Evolutionary conservation across 2,888 invertebrate genomes (phyloP), one percentile per base, ranked within the genome.

Genomic region (Aphidius colemani): DNA sequence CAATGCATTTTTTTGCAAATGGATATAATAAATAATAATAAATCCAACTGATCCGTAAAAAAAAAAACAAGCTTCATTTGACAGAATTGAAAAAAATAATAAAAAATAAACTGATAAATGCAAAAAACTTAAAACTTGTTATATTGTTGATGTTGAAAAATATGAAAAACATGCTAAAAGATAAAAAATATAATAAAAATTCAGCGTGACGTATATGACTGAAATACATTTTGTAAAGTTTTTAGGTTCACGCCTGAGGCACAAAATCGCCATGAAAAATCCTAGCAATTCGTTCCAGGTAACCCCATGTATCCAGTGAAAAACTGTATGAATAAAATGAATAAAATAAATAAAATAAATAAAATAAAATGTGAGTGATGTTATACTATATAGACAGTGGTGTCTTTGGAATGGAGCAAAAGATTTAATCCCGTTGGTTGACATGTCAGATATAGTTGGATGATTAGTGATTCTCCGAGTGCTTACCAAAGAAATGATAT

Each of bases 241-340:
- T 56, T 50, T 53, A 53, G 57, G 53, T 57, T 64, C 49, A 64
- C 61, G 60, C 62, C 53, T 66, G 63, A 39, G 11, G 53, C 55
- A 40, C 66, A 67, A 65, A 11, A 63, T 67, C 67, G 63, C 61
- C 67, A 63, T 70, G 70, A 70, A 70, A 70, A 70, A 70, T 70
- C 67, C 62, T 62, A 56, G 50, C 68, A 63, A 70, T 70, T 70
- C 69, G 70, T 70, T 70, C 66, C 68, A 69, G 59, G 57, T 61
- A 53, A 18, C 46, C 48, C 39, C 10, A 41, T 18, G 64, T 63
- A 56, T 56, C 48, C 50, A 61, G 48, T 30, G 30, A 30, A 30
- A 30, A 30, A 30, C 5, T 30, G 3, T 30, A 30, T 30, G 30
- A 30, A 30, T 55, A 64, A 59, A 41, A 46, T 50, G 44, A 58